phyloP scores from a whole-genome alignment of 2,888 invertebrate species.

The Drosophila maculinotata region DNA sequence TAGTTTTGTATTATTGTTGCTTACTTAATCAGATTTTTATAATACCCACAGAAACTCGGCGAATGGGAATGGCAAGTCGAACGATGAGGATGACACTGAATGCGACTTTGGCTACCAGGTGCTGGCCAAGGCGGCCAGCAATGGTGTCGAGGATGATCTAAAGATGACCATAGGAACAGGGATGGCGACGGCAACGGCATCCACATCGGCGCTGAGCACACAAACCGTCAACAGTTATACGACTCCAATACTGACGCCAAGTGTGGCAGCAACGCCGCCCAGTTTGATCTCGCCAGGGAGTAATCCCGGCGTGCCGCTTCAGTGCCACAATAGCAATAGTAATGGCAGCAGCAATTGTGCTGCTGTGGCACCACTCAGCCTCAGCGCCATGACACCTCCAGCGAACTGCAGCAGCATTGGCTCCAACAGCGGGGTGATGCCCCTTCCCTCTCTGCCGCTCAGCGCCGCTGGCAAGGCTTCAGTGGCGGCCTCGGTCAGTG shows the following conservation, averaged over 20 bases:
- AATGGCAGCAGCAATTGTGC: slow-evolving; percentile 67
- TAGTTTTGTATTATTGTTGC: too few relatives aligned
- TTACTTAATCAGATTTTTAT: too few relatives aligned
- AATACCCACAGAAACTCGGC: slow-evolving; percentile 62
- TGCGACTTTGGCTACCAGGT: slow-evolving; percentile 84
- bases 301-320: slow-evolving; percentile 26
- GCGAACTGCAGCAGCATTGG: slow-evolving; percentile 48
- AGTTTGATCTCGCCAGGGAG: slow-evolving; percentile 64
- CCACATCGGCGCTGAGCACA: slow-evolving; percentile 51
- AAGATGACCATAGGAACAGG: slow-evolving; percentile 68
- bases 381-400: slow-evolving; percentile 58
- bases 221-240: slow-evolving; percentile 63
- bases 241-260: slow-evolving; percentile 51
- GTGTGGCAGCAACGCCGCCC: slow-evolving; percentile 59
- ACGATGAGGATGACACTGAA: slow-evolving; percentile 83
- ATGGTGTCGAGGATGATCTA: slow-evolving; percentile 75
- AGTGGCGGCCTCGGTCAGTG: slow-evolving; percentile 41
- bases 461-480: slow-evolving; percentile 47
- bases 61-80: slow-evolving; percentile 70
- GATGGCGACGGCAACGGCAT: slow-evolving; percentile 32
- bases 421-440: slow-evolving; percentile 59
- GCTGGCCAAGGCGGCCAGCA: slow-evolving; percentile 78
- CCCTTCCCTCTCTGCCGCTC: slow-evolving; percentile 67
- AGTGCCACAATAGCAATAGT: slow-evolving; percentile 61
- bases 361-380: slow-evolving; percentile 57